Conservation (phyloP, 2,797 vertebrate genomes). For the Amblyraja radiata region DNA sequence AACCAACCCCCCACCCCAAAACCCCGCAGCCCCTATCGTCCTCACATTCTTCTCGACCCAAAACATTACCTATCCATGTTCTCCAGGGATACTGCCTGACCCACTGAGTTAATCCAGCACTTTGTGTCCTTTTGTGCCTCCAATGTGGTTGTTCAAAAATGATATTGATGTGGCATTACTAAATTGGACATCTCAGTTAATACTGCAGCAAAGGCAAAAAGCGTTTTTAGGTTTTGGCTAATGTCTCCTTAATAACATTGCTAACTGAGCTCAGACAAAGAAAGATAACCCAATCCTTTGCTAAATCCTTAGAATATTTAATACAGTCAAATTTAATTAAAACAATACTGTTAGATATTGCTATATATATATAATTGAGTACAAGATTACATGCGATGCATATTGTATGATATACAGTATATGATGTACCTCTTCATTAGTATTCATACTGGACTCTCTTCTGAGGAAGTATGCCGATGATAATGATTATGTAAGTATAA, state of each 20-base stretch:
- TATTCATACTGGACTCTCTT: not conserved
- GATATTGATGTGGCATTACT: not conserved
- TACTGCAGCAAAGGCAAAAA: not conserved
- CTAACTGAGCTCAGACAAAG: not conserved
- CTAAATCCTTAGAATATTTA: not conserved
- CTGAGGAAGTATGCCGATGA: not conserved
- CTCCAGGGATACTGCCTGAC: too few relatives aligned
- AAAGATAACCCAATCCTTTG: not conserved
- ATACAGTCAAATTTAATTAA: not conserved
- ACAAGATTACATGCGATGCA: not conserved
- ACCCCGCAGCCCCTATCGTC: too few relatives aligned
- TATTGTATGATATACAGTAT: not conserved
- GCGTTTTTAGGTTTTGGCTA: not conserved
- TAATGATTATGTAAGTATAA: not conserved
- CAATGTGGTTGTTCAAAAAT: not conserved
- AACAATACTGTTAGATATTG: not conserved
- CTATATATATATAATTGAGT: not conserved
- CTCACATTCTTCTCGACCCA: too few relatives aligned
- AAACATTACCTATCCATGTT: too few relatives aligned
- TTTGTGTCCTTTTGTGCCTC: not conserved
- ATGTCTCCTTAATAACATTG: not conserved
- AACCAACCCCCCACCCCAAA: too few relatives aligned
- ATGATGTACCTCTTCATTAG: not conserved
- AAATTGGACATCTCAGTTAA: not conserved
- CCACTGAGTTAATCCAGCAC: too few relatives aligned